Percentiles rank a stretch among this genome's conserved stretches.
These are phyloP conservation scores for Acanthosoma haemorrhoidale DNA, from an alignment of 2,888 invertebrate genomes.

Conservation along the genomic window DNA sequence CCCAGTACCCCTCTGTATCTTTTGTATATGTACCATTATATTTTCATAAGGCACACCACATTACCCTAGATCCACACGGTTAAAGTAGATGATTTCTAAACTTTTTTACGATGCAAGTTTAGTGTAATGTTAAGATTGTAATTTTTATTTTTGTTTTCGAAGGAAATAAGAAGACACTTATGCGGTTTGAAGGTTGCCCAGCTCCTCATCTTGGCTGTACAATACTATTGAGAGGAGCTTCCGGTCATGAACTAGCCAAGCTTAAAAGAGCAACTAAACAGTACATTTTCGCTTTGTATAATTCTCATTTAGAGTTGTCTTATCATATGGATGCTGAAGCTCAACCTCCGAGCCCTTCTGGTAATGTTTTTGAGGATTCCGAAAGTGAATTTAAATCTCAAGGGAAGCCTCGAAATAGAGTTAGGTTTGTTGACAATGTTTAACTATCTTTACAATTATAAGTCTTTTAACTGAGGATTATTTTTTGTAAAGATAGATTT, in stretches of 20 bases:
- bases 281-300: conserved; percentile 79
- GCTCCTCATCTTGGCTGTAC: conserved; percentile 50
- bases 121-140: too few relatives aligned
- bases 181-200: conserved; percentile 89
- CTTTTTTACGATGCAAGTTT: too few relatives aligned
- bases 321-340: conserved; percentile 86
- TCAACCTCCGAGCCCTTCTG: conserved; percentile 52
- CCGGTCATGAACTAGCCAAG: conserved; percentile 48
- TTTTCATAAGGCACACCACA: too few relatives aligned
- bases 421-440: neutral
- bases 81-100: too few relatives aligned
- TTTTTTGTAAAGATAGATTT: too few relatives aligned
- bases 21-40: too few relatives aligned
- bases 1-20: too few relatives aligned
- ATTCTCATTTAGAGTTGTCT: conserved; percentile 69
- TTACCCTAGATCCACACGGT: too few relatives aligned
- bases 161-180: conserved; percentile 74
- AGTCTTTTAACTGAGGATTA: too few relatives aligned
- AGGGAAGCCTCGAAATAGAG: neutral
- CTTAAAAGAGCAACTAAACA: conserved; percentile 79
- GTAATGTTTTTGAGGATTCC: conserved; percentile 9
- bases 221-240: conserved; percentile 41
- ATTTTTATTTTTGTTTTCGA: conserved; percentile 40
- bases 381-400: neutral
- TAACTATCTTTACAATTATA: too few relatives aligned